A percentile compares a stretch with the other conserved stretches of the same genome.
phyloP scores from a whole-genome alignment of 30 jellyfish, hydroid and myxozoan genomes.

The Aurelia coerulea region DNA sequence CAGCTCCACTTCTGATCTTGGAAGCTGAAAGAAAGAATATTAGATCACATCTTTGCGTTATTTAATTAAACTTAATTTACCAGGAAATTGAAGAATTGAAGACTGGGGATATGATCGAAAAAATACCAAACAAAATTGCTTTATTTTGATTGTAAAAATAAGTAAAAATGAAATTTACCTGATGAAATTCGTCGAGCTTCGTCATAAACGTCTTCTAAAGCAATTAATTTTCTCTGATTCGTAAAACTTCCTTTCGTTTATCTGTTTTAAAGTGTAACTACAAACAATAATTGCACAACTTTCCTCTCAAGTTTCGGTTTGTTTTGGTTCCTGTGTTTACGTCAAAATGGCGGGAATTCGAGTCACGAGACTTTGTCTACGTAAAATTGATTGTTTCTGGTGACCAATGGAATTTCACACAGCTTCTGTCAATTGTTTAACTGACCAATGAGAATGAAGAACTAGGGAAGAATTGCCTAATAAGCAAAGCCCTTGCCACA shows the following conservation, averaged over 20 bases:
- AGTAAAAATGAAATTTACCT: slow-evolving; percentile 14
- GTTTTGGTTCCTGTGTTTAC: slow-evolving; percentile 84
- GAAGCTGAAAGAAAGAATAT: slow-evolving; percentile 33
- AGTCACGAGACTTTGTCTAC: slow-evolving; percentile 77
- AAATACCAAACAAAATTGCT: too few species aligned
- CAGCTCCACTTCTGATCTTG: slow-evolving; percentile 73
- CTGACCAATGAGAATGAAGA: slow-evolving; percentile 33
- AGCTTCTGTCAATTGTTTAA: background rate
- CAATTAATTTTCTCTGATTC: background rate
- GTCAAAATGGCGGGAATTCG: slow-evolving; percentile 90
- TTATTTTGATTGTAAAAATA: background rate
- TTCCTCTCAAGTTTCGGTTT: slow-evolving; percentile 32
- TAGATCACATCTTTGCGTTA: background rate
- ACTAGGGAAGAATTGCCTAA: slow-evolving; percentile 18
- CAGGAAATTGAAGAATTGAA: too few species aligned
- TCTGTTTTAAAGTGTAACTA: background rate
- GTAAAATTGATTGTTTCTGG: slow-evolving; percentile 25
- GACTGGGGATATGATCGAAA: too few species aligned
- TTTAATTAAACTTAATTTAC: too few species aligned
- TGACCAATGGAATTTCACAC: slow-evolving; percentile 26
- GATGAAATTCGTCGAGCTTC: slow-evolving; percentile 44
- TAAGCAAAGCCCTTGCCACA: slow-evolving; percentile 35
- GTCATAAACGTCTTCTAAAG: slow-evolving; percentile 46
- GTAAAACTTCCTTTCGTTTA: background rate
- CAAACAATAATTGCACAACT: background rate